Evolutionary conservation across 2,888 invertebrate species (phyloP).

Genomic region (Mystacides longicornis): DNA sequence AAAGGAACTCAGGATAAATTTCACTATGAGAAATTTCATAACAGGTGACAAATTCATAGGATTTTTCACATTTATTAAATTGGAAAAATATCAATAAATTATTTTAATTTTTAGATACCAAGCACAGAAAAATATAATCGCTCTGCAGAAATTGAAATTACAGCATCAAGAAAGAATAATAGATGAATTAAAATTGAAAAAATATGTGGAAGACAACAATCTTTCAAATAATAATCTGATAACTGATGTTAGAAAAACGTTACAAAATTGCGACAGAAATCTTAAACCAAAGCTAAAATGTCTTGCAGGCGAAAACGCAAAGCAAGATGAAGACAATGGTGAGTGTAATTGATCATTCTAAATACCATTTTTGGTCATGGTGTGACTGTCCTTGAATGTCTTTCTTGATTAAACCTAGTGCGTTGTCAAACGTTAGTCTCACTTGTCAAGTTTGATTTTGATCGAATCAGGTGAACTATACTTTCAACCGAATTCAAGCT

Average conservation of each 20-base stretch:
- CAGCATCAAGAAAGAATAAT: slow-evolving; percentile 67
- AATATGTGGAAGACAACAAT: slow-evolving; percentile 57
- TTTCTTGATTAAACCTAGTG: too few species aligned
- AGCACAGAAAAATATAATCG: slow-evolving; percentile 66
- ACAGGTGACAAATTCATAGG: slow-evolving; percentile 10
- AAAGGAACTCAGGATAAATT: slow-evolving; percentile 3
- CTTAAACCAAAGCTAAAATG: slow-evolving; percentile 51
- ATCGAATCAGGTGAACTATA: too few species aligned
- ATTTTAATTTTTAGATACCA: slow-evolving; percentile 44
- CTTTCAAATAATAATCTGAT: slow-evolving; percentile 51
- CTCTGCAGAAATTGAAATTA: slow-evolving; percentile 61
- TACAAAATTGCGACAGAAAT: slow-evolving; percentile 49
- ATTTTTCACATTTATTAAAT: background rate
- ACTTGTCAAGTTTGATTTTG: too few species aligned
- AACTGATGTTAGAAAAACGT: slow-evolving; percentile 49
- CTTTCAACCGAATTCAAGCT: too few species aligned
- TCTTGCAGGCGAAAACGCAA: slow-evolving; percentile 29
- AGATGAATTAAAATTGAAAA: slow-evolving; percentile 62
- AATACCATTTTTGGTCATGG: too few species aligned
- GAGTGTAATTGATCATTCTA: too few species aligned
- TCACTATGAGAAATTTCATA: slow-evolving; percentile 9
- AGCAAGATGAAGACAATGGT: background rate
- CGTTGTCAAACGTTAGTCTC: too few species aligned
- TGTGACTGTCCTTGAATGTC: too few species aligned
- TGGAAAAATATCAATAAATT: background rate